A percentile compares a stretch with the other conserved stretches of the same genome.
These are phyloP conservation scores for Xylota sylvarum DNA, from an alignment of 2,888 invertebrate genomes.

Conservation along the genomic window DNA sequence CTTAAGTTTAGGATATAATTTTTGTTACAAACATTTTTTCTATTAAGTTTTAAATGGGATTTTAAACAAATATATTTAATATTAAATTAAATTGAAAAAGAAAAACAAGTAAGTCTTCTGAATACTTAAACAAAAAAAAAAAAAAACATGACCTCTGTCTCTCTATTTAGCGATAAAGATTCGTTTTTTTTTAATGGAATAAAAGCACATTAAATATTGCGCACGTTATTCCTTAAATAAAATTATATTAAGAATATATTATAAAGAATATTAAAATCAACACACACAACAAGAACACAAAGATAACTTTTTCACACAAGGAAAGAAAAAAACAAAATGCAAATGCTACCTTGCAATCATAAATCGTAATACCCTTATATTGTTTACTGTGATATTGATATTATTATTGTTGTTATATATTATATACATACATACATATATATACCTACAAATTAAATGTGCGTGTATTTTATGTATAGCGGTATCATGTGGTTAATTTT, in stretches of 20 bases:
- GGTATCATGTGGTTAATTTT: slow-evolving; percentile 29
- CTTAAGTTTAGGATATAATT: background rate
- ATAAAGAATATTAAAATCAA: slow-evolving; percentile 32
- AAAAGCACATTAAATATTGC: slow-evolving; percentile 60
- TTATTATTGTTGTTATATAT: slow-evolving; percentile 71
- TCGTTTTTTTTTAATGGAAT: slow-evolving; percentile 24
- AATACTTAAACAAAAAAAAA: background rate
- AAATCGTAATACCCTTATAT: slow-evolving; percentile 68
- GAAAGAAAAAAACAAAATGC: slow-evolving; percentile 33
- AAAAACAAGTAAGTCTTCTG: slow-evolving; percentile 1
- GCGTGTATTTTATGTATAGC: slow-evolving; percentile 47
- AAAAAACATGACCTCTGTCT: slow-evolving; percentile 24
- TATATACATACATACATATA: slow-evolving; percentile 57
- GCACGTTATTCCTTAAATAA: slow-evolving; percentile 56
- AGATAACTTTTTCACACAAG: no score
- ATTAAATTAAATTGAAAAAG: background rate
- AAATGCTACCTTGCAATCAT: slow-evolving; percentile 72
- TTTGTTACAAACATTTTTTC: background rate
- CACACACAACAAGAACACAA: slow-evolving; percentile 49
- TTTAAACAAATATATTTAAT: slow-evolving; percentile 1
- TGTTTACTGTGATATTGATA: slow-evolving; percentile 77
- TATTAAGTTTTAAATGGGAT: slow-evolving; percentile 6
- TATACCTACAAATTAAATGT: slow-evolving; percentile 61
- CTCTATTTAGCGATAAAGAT: slow-evolving; percentile 29
- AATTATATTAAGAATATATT: slow-evolving; percentile 2